Conservation (phyloP, 1,140 invertebrate genomes). For the Nylanderia fulva region DNA sequence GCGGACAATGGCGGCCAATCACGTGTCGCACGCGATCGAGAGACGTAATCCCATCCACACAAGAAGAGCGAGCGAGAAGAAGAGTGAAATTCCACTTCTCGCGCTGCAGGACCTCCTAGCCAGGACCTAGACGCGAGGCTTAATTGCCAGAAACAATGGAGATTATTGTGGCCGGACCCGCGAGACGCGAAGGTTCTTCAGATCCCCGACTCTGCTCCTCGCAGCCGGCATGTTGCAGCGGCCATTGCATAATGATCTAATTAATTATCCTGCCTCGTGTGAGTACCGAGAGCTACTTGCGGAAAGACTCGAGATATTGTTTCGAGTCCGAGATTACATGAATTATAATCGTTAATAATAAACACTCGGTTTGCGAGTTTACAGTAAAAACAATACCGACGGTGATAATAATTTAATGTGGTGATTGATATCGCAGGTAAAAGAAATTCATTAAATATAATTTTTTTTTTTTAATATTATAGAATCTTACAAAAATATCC, state of each 20-base stretch:
- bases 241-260: conserved; percentile 37
- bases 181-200: background rate
- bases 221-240: conserved; percentile 1
- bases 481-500: too few species aligned
- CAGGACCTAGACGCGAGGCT: conserved; percentile 38
- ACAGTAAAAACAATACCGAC: background rate
- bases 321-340: background rate
- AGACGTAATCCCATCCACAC: conserved; percentile 54
- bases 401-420: too few species aligned
- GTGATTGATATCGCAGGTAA: too few species aligned
- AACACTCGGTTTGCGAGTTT: background rate
- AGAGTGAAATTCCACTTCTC: conserved; percentile 21
- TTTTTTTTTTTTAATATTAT: too few species aligned
- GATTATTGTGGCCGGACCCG: conserved; percentile 65
- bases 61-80: conserved; percentile 20
- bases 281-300: background rate
- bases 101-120: conserved; percentile 25
- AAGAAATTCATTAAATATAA: too few species aligned
- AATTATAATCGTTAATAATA: background rate
- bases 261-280: conserved; percentile 15
- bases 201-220: background rate
- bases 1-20: conserved; percentile 74
- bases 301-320: conserved; percentile 6
- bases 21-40: conserved; percentile 68
- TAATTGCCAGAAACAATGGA: conserved; percentile 73